Evolutionary conservation across 2,113 vertebrate genomes (phyloP).

Genomic region (Indri indri): DNA sequence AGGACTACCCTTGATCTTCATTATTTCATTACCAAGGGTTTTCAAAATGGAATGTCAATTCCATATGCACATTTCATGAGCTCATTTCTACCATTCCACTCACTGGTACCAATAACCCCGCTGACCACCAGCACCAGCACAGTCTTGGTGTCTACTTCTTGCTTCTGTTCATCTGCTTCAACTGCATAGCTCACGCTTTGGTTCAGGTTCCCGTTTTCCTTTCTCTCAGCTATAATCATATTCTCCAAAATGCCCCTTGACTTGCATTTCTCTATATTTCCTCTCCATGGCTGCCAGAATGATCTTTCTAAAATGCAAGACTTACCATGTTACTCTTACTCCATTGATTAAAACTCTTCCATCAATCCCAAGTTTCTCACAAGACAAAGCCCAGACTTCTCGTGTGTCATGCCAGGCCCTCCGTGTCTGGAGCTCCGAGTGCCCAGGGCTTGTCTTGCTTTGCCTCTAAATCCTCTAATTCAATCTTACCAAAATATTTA

Average conservation of each 20-base stretch:
- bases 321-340: neutral
- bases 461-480: accelerated
- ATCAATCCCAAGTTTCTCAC: neutral
- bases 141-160: neutral
- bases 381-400: neutral
- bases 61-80: neutral
- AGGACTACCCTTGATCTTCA: neutral
- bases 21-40: neutral
- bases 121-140: neutral
- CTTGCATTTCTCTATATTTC: neutral
- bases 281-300: neutral
- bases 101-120: neutral
- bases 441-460: neutral
- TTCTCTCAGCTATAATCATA: neutral
- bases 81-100: neutral
- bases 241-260: neutral
- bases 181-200: neutral
- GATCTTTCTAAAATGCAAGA: neutral
- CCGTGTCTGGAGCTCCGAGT: neutral
- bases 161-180: neutral
- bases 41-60: neutral
- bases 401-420: too few species aligned
- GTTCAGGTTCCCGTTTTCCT: neutral
- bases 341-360: neutral
- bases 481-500: neutral